Base-by-base conservation (phyloP, 1,140 invertebrate genomes). In the Babylonia areolata region DNA sequence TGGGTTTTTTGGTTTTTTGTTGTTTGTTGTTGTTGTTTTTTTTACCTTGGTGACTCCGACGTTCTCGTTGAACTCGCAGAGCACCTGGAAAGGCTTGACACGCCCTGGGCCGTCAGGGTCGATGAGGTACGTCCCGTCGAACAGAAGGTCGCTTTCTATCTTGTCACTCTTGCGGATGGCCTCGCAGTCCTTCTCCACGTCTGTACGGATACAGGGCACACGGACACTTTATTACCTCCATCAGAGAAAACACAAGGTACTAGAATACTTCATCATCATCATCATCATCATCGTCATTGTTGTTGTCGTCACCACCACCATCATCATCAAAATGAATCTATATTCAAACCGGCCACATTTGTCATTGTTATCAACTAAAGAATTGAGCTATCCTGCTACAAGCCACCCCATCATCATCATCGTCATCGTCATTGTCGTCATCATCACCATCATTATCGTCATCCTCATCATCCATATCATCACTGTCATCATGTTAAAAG, bases 61-160 rank as follows among this genome's bases (percentile, higher is more conserved):
- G 17, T 39, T 77, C n/a, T 90, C 88, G 23, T 85, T 86, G 69
- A 92, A 92, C 73, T 92, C 89, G 86, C 92, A 93, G 5, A 42
- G 54, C 3, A 88, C 92, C 2, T 81, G 42, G 64, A 92, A 91
- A 23, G 83, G 73, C 15, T 71, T 31, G n/a, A 88, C 83, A 20
- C 87, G 89, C 0, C 89, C 91, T 1, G 85, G 81, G 35, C 81
- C 77, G 75, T 92, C 92, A 3, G 92, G 90, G 86, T 93, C 92
- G 31, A 93, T 89, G 20, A 89, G 86, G 87, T 92, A 93, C 1
- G 75, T 58, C 31, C 90, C 82, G 73, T 92, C 89, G 33, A 40
- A 3, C 64, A 84, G 75, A 28, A 87, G 87, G 39, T 87, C 86
- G 23, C 54, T 86, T 17, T 54, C 83, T 15, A 64, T 73, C 2